Evolutionary conservation across 1,140 invertebrate species (phyloP).

Genomic region (Bombus polaris): DNA sequence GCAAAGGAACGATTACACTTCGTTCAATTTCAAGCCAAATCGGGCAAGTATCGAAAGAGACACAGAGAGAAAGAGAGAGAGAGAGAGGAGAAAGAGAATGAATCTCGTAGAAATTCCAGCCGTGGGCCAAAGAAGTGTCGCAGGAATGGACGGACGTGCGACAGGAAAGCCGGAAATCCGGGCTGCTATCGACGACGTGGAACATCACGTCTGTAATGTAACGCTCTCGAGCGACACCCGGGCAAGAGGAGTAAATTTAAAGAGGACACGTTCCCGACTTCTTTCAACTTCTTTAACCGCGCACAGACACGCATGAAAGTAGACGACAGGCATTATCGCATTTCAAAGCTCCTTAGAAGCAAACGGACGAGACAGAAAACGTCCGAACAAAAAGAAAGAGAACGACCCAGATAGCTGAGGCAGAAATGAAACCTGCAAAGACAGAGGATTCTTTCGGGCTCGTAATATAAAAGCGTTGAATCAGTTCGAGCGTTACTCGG

Average conservation of each 20-base stretch:
- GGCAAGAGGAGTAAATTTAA: conserved; percentile 35
- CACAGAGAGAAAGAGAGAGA: too few relatives aligned
- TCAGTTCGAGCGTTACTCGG: neutral
- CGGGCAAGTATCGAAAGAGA: neutral
- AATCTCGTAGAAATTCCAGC: conserved; percentile 16
- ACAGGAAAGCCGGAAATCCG: conserved; percentile 37
- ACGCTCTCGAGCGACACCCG: conserved; percentile 3
- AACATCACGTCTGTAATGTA: conserved; percentile 44
- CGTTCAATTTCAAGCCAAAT: conserved; percentile 16
- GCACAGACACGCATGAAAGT: conserved; percentile 26
- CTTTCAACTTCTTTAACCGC: conserved; percentile 34
- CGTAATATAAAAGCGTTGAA: neutral
- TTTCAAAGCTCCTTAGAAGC: conserved; percentile 21
- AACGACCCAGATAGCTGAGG: neutral
- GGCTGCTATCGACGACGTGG: conserved; percentile 33
- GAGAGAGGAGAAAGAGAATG: too few relatives aligned
- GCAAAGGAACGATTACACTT: conserved; percentile 25
- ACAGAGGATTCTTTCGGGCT: neutral
- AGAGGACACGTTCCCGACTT: conserved; percentile 21
- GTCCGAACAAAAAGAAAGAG: neutral
- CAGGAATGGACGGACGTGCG: conserved; percentile 17
- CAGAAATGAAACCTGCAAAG: neutral
- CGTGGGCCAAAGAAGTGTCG: conserved; percentile 25
- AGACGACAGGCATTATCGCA: conserved; percentile 21
- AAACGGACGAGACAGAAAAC: neutral